Evolutionary conservation across 2,888 invertebrate genomes (phyloP).

Genomic region (Alsophila aescularia): DNA sequence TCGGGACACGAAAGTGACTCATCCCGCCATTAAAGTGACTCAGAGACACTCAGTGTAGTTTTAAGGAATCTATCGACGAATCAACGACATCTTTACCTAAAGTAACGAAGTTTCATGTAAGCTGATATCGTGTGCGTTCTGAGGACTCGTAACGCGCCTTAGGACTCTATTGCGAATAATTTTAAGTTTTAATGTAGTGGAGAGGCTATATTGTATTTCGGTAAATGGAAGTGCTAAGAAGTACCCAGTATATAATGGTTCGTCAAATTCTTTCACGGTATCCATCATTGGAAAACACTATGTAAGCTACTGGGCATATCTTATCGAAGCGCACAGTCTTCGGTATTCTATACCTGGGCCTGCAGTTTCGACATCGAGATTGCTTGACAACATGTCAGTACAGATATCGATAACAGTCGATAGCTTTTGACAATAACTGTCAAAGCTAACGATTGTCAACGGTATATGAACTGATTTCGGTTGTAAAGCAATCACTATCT

Average conservation of each 20-base stretch:
- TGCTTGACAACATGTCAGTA: no score
- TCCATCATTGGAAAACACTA: neutral
- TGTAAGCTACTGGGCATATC: no score
- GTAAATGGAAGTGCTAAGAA: constrained; percentile 57
- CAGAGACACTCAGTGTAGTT: constrained; percentile 42
- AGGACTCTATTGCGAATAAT: constrained; percentile 74
- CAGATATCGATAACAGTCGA: no score
- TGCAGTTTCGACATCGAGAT: no score
- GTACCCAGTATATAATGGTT: constrained; percentile 30
- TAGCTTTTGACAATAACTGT: no score
- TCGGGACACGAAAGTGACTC: constrained; percentile 83
- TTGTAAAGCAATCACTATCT: no score
- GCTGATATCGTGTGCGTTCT: constrained; percentile 63
- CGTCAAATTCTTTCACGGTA: constrained; percentile 18
- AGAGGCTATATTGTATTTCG: constrained; percentile 68
- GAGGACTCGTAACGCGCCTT: constrained; percentile 67
- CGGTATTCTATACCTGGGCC: no score
- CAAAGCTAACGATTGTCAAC: no score
- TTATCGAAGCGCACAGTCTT: no score
- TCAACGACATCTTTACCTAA: constrained; percentile 74
- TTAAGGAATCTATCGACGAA: constrained; percentile 42
- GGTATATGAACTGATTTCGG: no score
- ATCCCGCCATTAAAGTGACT: constrained; percentile 70
- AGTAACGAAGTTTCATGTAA: constrained; percentile 52
- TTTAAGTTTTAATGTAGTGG: constrained; percentile 68